phyloP scores from a whole-genome alignment of 2,797 vertebrate species.

The Chloroceryle amazona region DNA sequence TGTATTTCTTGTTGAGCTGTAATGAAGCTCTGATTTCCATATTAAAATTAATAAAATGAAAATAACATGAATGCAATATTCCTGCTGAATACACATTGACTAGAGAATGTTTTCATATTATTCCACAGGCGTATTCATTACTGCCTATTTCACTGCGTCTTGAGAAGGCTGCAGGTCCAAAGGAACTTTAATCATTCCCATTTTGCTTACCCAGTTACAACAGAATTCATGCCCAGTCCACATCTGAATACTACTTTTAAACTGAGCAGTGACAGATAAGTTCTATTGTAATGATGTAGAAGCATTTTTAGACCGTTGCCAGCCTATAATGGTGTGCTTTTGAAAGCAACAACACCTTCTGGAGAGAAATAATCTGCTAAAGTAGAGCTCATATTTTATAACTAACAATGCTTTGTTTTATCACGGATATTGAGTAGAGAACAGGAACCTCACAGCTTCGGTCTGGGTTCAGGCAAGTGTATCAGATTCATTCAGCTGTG shows the following conservation, averaged over 20 bases:
- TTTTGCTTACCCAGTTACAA: background rate
- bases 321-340: background rate
- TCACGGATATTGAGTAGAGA: background rate
- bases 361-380: background rate
- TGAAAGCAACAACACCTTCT: background rate
- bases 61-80: slow-evolving; percentile 39
- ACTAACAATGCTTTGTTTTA: background rate
- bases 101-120: slow-evolving; percentile 17
- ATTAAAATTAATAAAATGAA: slow-evolving; percentile 72
- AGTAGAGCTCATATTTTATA: background rate
- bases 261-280: background rate
- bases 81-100: slow-evolving; percentile 39
- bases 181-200: background rate
- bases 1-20: slow-evolving; percentile 36
- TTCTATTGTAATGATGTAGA: background rate
- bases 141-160: background rate
- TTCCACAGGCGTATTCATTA: slow-evolving; percentile 16
- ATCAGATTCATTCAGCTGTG: background rate
- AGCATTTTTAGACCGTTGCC: background rate
- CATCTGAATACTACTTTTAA: background rate
- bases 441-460: background rate
- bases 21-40: slow-evolving; percentile 64
- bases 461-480: background rate
- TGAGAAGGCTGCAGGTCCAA: background rate
- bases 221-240: background rate